These are phyloP conservation scores for Momotus momota DNA, from an alignment of 2,797 vertebrate species.

Conservation along the genomic window DNA sequence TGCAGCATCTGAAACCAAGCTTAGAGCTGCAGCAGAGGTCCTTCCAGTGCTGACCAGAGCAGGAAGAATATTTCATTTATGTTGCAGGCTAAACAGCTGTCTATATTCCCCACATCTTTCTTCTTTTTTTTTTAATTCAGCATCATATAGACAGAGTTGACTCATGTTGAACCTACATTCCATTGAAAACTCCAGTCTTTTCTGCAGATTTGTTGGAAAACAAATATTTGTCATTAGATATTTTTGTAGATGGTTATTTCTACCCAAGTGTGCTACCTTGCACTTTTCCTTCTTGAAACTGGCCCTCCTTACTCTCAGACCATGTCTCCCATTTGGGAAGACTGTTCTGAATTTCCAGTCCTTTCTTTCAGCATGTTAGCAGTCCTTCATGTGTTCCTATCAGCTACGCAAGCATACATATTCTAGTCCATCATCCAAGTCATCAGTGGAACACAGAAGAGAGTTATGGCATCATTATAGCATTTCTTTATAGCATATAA, in stretches of 20 bases:
- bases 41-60: not conserved
- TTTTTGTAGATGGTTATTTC: not conserved
- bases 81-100: not conserved
- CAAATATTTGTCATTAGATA: not conserved
- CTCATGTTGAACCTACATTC: not conserved
- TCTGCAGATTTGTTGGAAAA: not conserved
- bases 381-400: not conserved
- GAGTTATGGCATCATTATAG: not conserved
- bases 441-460: not conserved
- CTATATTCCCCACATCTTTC: not conserved
- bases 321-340: not conserved
- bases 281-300: not conserved
- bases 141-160: not conserved
- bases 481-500: not conserved
- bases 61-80: constrained; percentile 9
- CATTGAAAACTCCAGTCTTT: not conserved
- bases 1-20: not conserved
- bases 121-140: not conserved
- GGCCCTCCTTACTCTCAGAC: not conserved
- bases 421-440: not conserved
- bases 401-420: not conserved
- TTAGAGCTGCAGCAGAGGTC: not conserved
- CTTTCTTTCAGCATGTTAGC: not conserved
- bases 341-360: not conserved
- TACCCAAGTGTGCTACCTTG: not conserved